Evolutionary conservation across 1,140 invertebrate species (phyloP), one percentile per base, ranked within the genome.

Genomic region (Calliopsis andreniformis): DNA sequence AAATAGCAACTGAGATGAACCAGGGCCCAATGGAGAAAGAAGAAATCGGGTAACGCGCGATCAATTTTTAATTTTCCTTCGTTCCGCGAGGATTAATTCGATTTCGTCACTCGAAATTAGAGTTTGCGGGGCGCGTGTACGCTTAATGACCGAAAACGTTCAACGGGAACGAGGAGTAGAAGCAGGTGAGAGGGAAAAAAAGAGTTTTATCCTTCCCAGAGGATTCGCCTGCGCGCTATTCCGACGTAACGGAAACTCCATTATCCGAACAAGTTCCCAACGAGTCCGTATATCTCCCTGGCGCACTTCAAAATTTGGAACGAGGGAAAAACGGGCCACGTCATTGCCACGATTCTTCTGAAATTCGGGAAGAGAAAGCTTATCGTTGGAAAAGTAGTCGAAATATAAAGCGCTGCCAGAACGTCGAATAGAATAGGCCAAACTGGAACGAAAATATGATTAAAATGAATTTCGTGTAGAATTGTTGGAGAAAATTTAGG

Each of bases 161-260:
- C 62, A 68, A 56, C 62, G 72, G 42, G 3, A 61, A 77, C 35
- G n/a, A 56, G 35, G 25, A 39, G 43, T 2, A 1, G 16, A 14
- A 30, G n/a, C 0, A 1, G 18, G 8, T 12, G 16, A 39, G n/a
- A 3, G 43, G 67, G 20, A 49, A 62, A 58, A 68, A 64, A 47
- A 47, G 16, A 16, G 39, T 82, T 82, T 82, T 68, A 79, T 76
- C 53, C 58, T 39, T 64, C 56, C 70, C 82, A 43, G 43, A 71
- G 71, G 81, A 84, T 84, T 76, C 58, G 49, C 49, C 62, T 20
- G 61, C 56, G 55, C 56, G 79, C 67, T 79, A 79, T 83, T 83
- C 62, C 76, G 58, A 61, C 76, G 81, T 83, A 83, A 83, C 77
- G 77, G 63, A 45, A 79, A 76, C 77, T 79, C 80, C 62, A 83